Conservation (phyloP, 1,140 invertebrate species). For the Ceratosolen solmsi region DNA sequence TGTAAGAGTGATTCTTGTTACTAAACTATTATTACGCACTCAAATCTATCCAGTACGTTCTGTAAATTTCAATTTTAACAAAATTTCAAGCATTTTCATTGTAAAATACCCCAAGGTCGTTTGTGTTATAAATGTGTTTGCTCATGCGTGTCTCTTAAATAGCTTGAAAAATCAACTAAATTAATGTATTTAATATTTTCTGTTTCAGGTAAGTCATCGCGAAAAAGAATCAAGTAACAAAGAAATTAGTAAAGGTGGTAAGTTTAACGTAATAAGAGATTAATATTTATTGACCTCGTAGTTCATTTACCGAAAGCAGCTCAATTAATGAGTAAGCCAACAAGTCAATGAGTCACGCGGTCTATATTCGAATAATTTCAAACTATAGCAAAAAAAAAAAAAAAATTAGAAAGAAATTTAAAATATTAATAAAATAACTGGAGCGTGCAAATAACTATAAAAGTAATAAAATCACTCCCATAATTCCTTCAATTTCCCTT, state of each 20-base stretch:
- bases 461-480: background rate
- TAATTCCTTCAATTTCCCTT: background rate
- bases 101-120: too few relatives aligned
- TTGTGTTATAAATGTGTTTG: too few relatives aligned
- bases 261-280: slow-evolving; percentile 23
- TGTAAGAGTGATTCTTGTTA: too few relatives aligned
- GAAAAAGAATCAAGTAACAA: background rate
- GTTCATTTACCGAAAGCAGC: background rate
- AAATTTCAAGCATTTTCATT: too few relatives aligned
- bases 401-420: too few relatives aligned
- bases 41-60: background rate
- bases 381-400: too few relatives aligned
- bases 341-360: background rate
- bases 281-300: slow-evolving; percentile 14
- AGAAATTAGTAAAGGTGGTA: slow-evolving; percentile 7
- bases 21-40: too few relatives aligned
- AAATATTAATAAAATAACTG: slow-evolving; percentile 28
- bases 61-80: too few relatives aligned
- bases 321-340: background rate
- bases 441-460: background rate
- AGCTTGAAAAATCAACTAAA: background rate
- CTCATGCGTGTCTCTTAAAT: too few relatives aligned
- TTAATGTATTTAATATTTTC: slow-evolving; percentile 21
- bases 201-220: slow-evolving; percentile 40
- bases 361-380: slow-evolving; percentile 29